Conservation (phyloP, 2,113 vertebrate genomes). For the Dicaeum eximium region DNA sequence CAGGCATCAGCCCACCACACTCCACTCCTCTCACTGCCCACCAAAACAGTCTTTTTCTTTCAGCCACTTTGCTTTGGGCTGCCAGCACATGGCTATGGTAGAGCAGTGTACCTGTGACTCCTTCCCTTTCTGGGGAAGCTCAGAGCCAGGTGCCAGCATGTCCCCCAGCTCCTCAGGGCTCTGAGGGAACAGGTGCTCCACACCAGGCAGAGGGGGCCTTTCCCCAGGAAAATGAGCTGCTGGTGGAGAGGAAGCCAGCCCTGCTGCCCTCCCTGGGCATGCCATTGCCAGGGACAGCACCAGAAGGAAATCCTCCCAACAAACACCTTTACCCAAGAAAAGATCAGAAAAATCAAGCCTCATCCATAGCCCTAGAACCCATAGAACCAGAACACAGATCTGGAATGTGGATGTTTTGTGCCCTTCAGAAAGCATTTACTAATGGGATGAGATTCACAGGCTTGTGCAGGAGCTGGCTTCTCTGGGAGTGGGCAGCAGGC, state of each 20-base stretch:
- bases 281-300: neutral
- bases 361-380: neutral
- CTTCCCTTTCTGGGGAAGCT: neutral
- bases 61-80: neutral
- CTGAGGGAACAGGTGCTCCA: neutral
- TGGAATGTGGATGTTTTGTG: rapidly evolving
- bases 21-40: neutral
- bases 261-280: neutral
- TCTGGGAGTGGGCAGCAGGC: neutral
- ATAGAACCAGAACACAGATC: neutral
- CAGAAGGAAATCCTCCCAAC: neutral
- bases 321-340: neutral
- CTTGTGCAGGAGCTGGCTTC: neutral
- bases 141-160: neutral
- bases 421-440: neutral
- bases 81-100: rapidly evolving
- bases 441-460: neutral
- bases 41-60: neutral
- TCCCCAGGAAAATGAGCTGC: neutral
- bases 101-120: neutral
- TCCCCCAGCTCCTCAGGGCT: neutral
- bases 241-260: neutral
- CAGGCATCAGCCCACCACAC: neutral
- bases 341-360: neutral
- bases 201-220: neutral